Base-by-base conservation (phyloP, 2,113 vertebrate genomes). In the Apodemus sylvaticus region DNA sequence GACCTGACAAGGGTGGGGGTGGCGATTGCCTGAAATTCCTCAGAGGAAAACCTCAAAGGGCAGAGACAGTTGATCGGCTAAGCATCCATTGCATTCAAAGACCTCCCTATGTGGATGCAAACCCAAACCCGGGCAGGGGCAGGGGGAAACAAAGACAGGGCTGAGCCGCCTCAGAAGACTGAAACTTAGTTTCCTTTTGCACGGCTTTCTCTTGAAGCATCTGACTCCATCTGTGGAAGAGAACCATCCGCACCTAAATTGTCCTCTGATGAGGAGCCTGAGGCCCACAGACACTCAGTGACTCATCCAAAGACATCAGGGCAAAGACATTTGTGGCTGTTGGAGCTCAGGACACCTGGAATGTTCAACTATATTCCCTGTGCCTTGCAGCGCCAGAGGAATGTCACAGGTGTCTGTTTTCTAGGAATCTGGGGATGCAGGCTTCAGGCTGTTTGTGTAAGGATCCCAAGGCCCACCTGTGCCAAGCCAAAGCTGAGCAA, bases 351-450 rank as follows among this genome's bases (percentile, higher is more conserved):
- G 66, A 48, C 60, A 48, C 29, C 45, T 36, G 48, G 45, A 11
- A 1, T 70, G 58, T 51, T 71, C 34, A 34, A 39, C 12, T 8
- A 20, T 12, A 51, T 24, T 55, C 58, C 26, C 78, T 68, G 36
- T 3, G 58, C 51, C 79, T 68, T 17, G 3, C 4, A 62, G 16
- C 36, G 78, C 86, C 62, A 22, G 60, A 58, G 34, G 48, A 82
- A 24, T 13, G 24, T 91, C 90, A 87, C 39, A 7, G 26, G n/a
- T 87, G 51, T 74, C 89, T 94, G 29, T 71, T 96, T 94, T 90
- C 81, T 86, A 88, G 92, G 78, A 53, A 91, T 51, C 16, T 42
- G 51, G 64, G 55, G 83, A 76, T 60, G 48, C 22, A 85, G 78
- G 76, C 83, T 81, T 90, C 87, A 66, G 93, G 74, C 78, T 95